A percentile compares a stretch with the other conserved stretches of the same genome.
phyloP scores from a whole-genome alignment of 1,140 invertebrate species.

The Pomacea maculata region DNA sequence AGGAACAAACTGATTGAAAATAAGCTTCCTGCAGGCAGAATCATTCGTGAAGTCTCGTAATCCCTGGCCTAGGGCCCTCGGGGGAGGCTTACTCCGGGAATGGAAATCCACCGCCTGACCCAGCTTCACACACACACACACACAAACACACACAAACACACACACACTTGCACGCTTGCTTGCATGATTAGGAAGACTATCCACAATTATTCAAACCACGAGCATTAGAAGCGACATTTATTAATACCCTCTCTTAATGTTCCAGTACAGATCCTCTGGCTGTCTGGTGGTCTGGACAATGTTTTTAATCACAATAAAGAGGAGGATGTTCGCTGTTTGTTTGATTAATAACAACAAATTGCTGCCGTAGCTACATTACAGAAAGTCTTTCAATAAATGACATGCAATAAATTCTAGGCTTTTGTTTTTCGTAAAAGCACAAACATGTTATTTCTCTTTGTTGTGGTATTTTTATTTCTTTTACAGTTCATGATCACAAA shows the following conservation, averaged over 20 bases:
- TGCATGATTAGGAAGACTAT: background rate
- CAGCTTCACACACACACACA: constrained; percentile 3
- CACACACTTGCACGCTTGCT: background rate
- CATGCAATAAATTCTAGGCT: background rate
- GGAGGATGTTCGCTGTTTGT: background rate
- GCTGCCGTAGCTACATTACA: background rate
- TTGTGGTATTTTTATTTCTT: no score
- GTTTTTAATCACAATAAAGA: background rate
- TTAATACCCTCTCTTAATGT: background rate
- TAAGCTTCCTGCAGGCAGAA: no score
- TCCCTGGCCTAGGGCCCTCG: no score
- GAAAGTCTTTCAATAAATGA: background rate
- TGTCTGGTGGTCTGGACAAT: background rate
- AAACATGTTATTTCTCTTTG: background rate
- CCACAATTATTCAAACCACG: background rate
- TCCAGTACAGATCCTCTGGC: background rate
- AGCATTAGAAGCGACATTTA: background rate
- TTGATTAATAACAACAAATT: background rate
- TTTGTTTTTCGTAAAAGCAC: background rate
- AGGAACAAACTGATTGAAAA: no score
- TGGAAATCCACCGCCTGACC: background rate
- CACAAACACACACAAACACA: constrained; percentile 10
- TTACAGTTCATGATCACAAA: no score
- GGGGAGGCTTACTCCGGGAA: background rate
- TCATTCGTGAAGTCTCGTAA: no score